Conservation (phyloP, 92 coral and sea anemone genomes). For the Virgularia gustaviana region DNA sequence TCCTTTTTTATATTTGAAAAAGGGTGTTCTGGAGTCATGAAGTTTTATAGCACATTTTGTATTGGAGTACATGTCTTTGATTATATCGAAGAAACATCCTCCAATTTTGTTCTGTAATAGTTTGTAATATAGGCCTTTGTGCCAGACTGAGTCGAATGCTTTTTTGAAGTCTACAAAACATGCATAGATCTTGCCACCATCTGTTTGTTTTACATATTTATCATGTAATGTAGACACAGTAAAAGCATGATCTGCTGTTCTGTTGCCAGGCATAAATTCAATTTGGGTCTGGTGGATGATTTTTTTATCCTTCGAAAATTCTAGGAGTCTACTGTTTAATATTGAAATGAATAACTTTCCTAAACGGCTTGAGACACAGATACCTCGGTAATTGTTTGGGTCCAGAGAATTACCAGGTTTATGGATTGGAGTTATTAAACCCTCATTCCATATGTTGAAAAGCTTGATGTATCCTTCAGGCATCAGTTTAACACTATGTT, state of each 20-base stretch:
- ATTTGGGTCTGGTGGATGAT: background rate
- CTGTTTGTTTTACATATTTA: background rate
- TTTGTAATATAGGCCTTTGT: background rate
- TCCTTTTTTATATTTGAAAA: too few species aligned
- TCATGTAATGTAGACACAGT: too few species aligned
- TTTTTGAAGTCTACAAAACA: too few species aligned
- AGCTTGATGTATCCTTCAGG: too few species aligned
- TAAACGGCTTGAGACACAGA: constrained; percentile 1
- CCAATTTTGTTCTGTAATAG: background rate
- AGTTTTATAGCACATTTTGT: background rate
- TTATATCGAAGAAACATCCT: background rate
- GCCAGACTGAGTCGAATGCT: background rate
- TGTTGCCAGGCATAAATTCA: background rate
- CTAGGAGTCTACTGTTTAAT: background rate
- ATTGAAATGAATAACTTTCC: background rate
- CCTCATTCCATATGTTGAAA: background rate
- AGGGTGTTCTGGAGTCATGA: too few species aligned
- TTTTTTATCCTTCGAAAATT: background rate
- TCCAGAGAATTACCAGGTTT: background rate
- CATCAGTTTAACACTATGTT: too few species aligned
- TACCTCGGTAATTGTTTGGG: background rate
- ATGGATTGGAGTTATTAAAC: background rate
- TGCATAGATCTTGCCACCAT: too few species aligned
- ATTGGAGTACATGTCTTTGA: too few species aligned
- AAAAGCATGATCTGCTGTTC: background rate